phyloP scores from a whole-genome alignment of 2,888 invertebrate genomes.

The Stenurella melanura region DNA sequence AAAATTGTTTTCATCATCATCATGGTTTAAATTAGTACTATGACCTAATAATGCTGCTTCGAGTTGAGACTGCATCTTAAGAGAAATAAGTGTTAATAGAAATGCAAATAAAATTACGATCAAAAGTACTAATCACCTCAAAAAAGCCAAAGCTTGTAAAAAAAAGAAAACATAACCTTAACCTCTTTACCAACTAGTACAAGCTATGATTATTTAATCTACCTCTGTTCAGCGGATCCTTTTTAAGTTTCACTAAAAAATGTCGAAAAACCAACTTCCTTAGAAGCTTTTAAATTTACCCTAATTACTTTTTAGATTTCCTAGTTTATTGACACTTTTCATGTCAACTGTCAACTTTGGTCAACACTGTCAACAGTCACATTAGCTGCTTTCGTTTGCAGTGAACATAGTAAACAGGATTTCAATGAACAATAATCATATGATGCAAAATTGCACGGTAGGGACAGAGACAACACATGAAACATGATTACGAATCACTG shows the following conservation, averaged over 20 bases:
- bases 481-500: no score
- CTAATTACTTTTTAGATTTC: background rate
- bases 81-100: conserved; percentile 62
- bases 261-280: no score
- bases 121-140: conserved; percentile 51
- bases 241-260: background rate
- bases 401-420: no score
- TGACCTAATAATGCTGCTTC: conserved; percentile 73
- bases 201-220: background rate
- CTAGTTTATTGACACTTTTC: background rate
- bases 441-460: no score
- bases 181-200: conserved; percentile 34
- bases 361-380: no score
- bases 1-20: conserved; percentile 72
- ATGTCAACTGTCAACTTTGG: background rate
- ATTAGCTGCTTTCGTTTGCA: no score
- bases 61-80: conserved; percentile 73
- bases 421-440: no score
- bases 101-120: conserved; percentile 50
- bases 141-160: conserved; percentile 56
- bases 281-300: background rate
- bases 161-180: conserved; percentile 48
- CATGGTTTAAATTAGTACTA: conserved; percentile 68
- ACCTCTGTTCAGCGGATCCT: background rate
- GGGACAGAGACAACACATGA: no score